Percentiles rank a stretch among this genome's conserved stretches.
These are phyloP conservation scores for Sminthurinus signatus DNA, from an alignment of 1,140 invertebrate genomes.

Conservation along the genomic window DNA sequence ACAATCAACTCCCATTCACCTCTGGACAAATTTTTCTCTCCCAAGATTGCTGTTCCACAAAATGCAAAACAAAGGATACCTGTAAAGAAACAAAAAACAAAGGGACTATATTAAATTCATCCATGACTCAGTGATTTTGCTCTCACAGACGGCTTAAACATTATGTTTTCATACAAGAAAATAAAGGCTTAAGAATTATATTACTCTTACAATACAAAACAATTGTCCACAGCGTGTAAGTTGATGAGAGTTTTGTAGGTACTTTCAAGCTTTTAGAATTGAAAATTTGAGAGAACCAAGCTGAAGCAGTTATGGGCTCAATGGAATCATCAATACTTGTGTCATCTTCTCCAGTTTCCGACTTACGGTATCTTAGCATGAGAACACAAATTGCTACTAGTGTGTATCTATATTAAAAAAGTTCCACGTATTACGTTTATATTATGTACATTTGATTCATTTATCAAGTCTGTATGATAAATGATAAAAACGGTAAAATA, in stretches of 20 bases:
- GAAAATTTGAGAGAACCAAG: constrained; percentile 9
- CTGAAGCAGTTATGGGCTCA: not conserved
- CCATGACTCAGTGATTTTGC: too few species aligned
- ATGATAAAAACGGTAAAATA: too few species aligned
- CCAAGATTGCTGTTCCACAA: constrained; percentile 42
- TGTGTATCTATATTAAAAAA: too few species aligned
- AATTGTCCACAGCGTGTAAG: constrained; percentile 30
- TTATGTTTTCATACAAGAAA: too few species aligned
- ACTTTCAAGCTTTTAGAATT: constrained; percentile 4
- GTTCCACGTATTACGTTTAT: too few species aligned
- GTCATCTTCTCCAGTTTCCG: constrained; percentile 37
- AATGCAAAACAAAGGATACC: constrained; percentile 42
- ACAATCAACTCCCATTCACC: constrained; percentile 21
- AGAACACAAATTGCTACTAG: constrained; percentile 84
- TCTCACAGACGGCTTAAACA: too few species aligned
- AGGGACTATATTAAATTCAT: too few species aligned
- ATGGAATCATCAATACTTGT: not conserved
- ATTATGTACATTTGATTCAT: too few species aligned
- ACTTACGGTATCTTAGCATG: constrained; percentile 54
- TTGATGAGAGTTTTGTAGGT: constrained; percentile 28
- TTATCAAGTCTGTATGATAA: too few species aligned
- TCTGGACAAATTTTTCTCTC: constrained; percentile 38
- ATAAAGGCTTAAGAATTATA: too few species aligned
- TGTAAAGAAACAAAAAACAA: too few species aligned
- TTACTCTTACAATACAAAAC: constrained; percentile 39